phyloP scores from a whole-genome alignment of 2,797 vertebrate species.

The Sebastes taczanowskii region DNA sequence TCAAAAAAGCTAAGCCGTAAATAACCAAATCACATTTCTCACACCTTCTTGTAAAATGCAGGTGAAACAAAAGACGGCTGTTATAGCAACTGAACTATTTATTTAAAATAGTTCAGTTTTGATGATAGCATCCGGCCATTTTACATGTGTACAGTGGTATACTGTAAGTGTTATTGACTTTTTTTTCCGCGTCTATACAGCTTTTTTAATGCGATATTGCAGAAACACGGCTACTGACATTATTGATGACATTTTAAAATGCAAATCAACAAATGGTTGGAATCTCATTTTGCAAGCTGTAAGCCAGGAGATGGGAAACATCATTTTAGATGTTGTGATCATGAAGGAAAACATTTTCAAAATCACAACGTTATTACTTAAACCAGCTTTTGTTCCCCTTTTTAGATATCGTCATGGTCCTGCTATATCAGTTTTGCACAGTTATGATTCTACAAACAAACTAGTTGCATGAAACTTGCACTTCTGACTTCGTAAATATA shows the following conservation, averaged over 20 bases:
- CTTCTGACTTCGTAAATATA: not conserved
- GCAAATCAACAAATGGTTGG: constrained; percentile 18
- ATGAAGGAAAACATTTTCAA: not conserved
- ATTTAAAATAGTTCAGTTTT: not conserved
- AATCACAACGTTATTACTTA: not conserved
- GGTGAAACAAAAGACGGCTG: not conserved
- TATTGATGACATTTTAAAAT: constrained; percentile 37
- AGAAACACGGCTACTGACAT: constrained; percentile 12
- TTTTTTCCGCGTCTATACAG: too few relatives aligned
- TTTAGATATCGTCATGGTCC: not conserved
- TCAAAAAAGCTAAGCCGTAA: not conserved
- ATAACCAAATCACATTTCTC: not conserved
- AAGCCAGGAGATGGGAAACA: constrained; percentile 7
- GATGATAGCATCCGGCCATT: not conserved
- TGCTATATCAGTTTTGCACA: not conserved
- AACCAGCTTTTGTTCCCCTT: not conserved
- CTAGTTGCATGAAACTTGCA: not conserved
- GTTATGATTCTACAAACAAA: not conserved
- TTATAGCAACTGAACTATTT: not conserved
- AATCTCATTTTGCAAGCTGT: not conserved
- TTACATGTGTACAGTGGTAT: not conserved
- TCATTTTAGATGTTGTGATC: not conserved
- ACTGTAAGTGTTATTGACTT: too few relatives aligned
- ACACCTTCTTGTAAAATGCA: not conserved
- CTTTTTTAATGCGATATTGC: too few relatives aligned